phyloP scores from a whole-genome alignment of 2,797 vertebrate species.

The Thunnus albacares region DNA sequence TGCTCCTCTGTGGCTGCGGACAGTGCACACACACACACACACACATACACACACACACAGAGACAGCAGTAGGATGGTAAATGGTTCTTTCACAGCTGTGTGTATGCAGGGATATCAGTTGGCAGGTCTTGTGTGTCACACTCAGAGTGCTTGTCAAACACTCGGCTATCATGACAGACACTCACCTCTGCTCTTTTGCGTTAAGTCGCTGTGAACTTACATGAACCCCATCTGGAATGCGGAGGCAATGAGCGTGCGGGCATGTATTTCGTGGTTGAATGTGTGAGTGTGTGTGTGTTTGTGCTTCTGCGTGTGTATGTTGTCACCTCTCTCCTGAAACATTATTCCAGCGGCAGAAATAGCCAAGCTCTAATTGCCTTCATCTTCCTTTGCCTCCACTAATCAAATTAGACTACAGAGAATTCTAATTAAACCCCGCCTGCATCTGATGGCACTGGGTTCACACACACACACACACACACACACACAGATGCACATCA shows the following conservation, averaged over 20 bases:
- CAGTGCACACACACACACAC: constrained; percentile 1
- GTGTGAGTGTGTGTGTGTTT: constrained; percentile 10
- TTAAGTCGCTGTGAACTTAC: constrained; percentile 56
- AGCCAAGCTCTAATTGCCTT: constrained; percentile 82
- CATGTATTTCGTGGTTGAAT: constrained; percentile 33
- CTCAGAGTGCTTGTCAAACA: constrained; percentile 61
- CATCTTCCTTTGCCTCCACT: constrained; percentile 80
- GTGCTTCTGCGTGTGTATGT: constrained; percentile 41
- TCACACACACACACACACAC: constrained; percentile 39
- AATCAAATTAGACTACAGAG: constrained; percentile 85
- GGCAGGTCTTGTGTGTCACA: constrained; percentile 51
- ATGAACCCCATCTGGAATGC: constrained; percentile 51
- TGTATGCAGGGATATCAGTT: constrained; percentile 51
- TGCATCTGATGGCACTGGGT: constrained; percentile 67
- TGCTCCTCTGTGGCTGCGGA: constrained; percentile 53
- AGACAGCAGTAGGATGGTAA: constrained; percentile 48
- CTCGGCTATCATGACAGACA: constrained; percentile 49
- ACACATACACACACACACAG: constrained; percentile 12
- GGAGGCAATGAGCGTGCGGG: constrained; percentile 21
- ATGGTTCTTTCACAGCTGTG: constrained; percentile 45
- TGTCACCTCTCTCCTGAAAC: constrained; percentile 75
- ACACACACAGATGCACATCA: constrained; percentile 27
- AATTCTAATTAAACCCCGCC: constrained; percentile 80
- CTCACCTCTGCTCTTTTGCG: constrained; percentile 69
- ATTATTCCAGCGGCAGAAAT: constrained; percentile 77